Base-by-base conservation (phyloP, 2,113 vertebrate genomes). In the Grallaria varia region DNA sequence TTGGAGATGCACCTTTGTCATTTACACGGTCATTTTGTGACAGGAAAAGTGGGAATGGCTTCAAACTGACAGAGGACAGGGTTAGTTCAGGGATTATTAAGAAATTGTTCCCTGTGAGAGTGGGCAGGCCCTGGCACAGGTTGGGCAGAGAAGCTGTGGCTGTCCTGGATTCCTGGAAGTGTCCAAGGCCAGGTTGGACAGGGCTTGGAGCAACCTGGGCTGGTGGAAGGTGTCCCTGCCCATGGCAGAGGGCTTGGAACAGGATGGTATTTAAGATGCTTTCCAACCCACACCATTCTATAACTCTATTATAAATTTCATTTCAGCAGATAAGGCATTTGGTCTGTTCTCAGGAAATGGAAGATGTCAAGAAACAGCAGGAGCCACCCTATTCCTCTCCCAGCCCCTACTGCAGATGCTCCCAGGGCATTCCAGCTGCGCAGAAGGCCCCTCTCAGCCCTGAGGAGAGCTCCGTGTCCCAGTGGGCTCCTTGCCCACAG, bases 351-450 rank as follows among this genome's bases (percentile, higher is more conserved):
- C 7, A 62, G 71, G 73, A 71, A 30, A 39, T 0, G 4, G 12
- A 76, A 14, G 19, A 20, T 55, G 37, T 9, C 28, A 62, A 53
- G 15, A 27, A 77, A 30, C 3, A 76, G 37, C 2, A 1, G 7
- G 7, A 82, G 6, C 28, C 35, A 50, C 9, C 5, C 5, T 25
- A 14, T 91, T 76, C 30, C 14, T 21, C 9, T 8, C 22, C 0
- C 0, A 8, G 42, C 12, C 2, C 0, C 20, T 45, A n/a, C 20
- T 76, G 40, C 0, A 0, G 22, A 13, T 28, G 21, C 15, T 89
- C 31, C 56, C 3, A 1, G 15, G 5, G 18, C 24, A 2, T 21
- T 37, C 1, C 0, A 69, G 20, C 14, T 33, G 10, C 14, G n/a
- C 21, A 27, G 23, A 82, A 68, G 37, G 35, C 12, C 11, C 14